These are phyloP conservation scores for Pituophis catenifer DNA, from an alignment of 2,113 vertebrate genomes.

Conservation along the genomic window DNA sequence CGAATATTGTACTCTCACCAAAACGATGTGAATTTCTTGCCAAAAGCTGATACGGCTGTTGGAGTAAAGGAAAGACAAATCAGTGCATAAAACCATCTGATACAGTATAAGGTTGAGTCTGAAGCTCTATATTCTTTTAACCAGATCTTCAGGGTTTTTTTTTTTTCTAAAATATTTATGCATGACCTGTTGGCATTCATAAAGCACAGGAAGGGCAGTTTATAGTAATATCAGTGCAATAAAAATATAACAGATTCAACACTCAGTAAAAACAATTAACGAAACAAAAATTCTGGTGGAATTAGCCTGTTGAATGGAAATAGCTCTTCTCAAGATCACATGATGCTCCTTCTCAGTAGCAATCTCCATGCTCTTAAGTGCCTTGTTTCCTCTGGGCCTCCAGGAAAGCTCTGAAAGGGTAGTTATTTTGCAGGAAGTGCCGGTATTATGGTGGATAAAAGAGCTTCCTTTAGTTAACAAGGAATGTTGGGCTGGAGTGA, in stretches of 20 bases:
- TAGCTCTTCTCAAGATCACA: background rate
- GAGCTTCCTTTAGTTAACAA: background rate
- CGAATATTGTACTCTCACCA: constrained; percentile 83
- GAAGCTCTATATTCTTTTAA: background rate
- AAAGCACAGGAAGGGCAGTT: background rate
- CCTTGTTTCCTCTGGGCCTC: background rate
- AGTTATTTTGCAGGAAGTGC: background rate
- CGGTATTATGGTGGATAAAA: background rate
- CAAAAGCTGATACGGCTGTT: constrained; percentile 91
- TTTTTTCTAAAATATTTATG: background rate
- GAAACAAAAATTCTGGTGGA: background rate
- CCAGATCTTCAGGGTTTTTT: background rate
- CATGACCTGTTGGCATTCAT: background rate
- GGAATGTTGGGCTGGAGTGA: background rate
- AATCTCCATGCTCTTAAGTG: background rate
- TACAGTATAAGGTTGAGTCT: background rate
- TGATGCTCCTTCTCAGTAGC: background rate
- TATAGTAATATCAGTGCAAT: background rate
- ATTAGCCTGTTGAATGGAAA: background rate
- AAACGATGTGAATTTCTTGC: constrained; percentile 98
- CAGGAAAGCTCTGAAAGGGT: background rate
- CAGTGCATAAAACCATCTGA: background rate
- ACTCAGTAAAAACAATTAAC: background rate
- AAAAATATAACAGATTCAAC: background rate
- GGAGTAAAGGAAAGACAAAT: constrained; percentile 40